phyloP scores from a whole-genome alignment of 1,140 invertebrate species.

The Protaetia brevitarsis region DNA sequence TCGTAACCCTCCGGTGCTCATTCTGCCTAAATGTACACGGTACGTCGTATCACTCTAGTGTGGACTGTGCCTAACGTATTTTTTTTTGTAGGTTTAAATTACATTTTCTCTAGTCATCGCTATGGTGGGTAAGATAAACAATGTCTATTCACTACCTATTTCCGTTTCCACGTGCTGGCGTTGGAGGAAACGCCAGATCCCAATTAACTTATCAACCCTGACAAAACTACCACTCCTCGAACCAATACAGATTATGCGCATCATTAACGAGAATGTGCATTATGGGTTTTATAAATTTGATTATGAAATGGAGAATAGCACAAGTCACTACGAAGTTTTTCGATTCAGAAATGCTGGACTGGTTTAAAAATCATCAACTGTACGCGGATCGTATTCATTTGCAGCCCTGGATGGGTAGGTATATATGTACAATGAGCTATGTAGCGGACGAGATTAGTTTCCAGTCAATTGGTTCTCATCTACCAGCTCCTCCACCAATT shows the following conservation, averaged over 20 bases:
- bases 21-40: too few species aligned
- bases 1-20: too few species aligned
- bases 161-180: not conserved
- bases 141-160: too few species aligned
- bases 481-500: conserved; percentile 55
- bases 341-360: conserved; percentile 55
- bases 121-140: too few species aligned
- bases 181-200: not conserved
- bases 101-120: too few species aligned
- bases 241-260: conserved; percentile 46
- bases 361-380: conserved; percentile 54
- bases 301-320: conserved; percentile 55
- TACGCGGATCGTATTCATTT: conserved; percentile 62
- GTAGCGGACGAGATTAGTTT: conserved; percentile 58
- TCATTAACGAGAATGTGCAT: conserved; percentile 53
- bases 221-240: not conserved
- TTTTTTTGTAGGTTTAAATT: too few species aligned
- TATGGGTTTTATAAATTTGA: conserved; percentile 54
- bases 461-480: conserved; percentile 54
- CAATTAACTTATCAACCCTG: not conserved
- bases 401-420: conserved; percentile 55
- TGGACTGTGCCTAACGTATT: too few species aligned
- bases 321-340: conserved; percentile 48
- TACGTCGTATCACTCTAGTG: too few species aligned
- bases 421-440: conserved; percentile 54